These are phyloP conservation scores for Leptodactylus fallax DNA, from an alignment of 2,797 vertebrate genomes.

Conservation along the genomic window DNA sequence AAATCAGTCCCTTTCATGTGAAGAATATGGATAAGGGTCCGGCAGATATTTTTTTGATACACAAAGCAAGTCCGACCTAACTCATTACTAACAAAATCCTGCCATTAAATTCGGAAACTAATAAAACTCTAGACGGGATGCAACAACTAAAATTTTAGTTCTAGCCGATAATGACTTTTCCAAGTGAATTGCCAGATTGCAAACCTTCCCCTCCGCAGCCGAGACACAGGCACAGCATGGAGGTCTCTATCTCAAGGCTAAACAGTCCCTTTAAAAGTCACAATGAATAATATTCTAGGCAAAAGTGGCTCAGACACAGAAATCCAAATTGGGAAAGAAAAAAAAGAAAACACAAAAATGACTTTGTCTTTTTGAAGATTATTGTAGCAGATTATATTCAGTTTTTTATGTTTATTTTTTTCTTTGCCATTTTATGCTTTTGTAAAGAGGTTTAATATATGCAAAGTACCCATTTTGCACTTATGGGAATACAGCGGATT, in stretches of 20 bases:
- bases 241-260: slow-evolving; percentile 32
- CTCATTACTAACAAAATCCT: not conserved
- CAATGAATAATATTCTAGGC: slow-evolving; percentile 35
- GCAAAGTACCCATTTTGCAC: slow-evolving; percentile 40
- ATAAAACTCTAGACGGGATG: not conserved
- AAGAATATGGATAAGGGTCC: not conserved
- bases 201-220: not conserved
- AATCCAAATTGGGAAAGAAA: not conserved
- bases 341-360: slow-evolving; percentile 7
- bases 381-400: slow-evolving; percentile 18
- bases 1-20: not conserved
- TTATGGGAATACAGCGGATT: slow-evolving; percentile 45
- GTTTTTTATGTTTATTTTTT: not conserved
- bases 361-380: slow-evolving; percentile 28
- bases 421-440: slow-evolving; percentile 19
- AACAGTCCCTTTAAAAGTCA: slow-evolving; percentile 34
- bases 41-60: not conserved
- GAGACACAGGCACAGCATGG: slow-evolving; percentile 13
- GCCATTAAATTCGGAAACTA: not conserved
- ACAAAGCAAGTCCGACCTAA: too few relatives aligned
- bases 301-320: slow-evolving; percentile 7
- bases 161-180: slow-evolving; percentile 18
- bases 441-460: slow-evolving; percentile 51
- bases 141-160: not conserved
- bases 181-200: not conserved